A percentile compares a stretch with the other conserved stretches of the same genome.
phyloP scores from a whole-genome alignment of 2,113 vertebrate genomes.

The Pipa parva region DNA sequence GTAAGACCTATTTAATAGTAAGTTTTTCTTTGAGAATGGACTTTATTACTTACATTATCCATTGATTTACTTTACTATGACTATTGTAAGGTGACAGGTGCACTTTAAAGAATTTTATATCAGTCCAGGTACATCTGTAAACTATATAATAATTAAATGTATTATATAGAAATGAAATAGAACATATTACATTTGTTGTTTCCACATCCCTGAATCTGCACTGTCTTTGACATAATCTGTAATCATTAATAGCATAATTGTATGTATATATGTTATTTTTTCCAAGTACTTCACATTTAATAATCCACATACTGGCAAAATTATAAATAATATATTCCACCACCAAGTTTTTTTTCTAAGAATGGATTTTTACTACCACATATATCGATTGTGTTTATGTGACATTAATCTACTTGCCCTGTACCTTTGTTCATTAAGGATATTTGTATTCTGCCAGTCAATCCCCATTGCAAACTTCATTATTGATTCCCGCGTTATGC shows the following conservation, averaged over 20 bases:
- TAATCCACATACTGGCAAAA: background rate
- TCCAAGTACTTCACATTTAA: background rate
- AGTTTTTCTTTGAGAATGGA: too few species aligned
- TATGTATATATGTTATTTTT: background rate
- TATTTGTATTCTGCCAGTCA: conserved; percentile 16
- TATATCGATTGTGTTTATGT: conserved; percentile 4
- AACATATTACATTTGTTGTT: too few species aligned
- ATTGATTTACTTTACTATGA: too few species aligned
- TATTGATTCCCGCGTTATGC: conserved; percentile 3
- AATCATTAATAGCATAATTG: too few species aligned
- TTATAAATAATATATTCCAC: background rate
- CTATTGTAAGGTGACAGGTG: too few species aligned
- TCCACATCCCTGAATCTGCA: too few species aligned
- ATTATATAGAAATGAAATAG: too few species aligned
- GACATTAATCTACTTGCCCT: conserved; percentile 12
- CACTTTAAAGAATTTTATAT: too few species aligned
- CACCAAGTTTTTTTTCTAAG: background rate
- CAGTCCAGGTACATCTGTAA: too few species aligned
- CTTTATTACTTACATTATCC: too few species aligned
- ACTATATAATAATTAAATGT: too few species aligned
- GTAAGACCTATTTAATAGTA: too few species aligned
- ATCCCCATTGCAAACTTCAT: conserved; percentile 2
- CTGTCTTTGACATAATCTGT: background rate
- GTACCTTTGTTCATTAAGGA: conserved; percentile 6
- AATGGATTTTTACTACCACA: background rate